phyloP scores from a whole-genome alignment of 2,888 invertebrate species.

The Agonopterix alstromeriana region DNA sequence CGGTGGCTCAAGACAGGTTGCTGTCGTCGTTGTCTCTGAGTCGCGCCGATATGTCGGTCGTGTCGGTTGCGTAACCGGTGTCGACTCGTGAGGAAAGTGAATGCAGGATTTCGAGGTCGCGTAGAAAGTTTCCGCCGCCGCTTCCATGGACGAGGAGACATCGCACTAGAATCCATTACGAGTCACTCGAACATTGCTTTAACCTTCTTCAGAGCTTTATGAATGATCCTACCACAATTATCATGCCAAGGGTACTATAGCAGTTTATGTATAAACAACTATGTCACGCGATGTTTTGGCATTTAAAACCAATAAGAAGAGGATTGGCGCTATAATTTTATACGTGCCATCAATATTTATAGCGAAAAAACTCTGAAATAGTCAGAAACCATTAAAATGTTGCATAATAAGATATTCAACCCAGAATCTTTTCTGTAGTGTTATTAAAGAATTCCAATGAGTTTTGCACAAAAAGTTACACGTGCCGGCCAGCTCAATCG shows the following conservation, averaged over 20 bases:
- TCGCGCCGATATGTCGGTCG: slow-evolving; percentile 61
- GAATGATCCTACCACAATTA: slow-evolving; percentile 10
- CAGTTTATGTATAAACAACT: slow-evolving; percentile 17
- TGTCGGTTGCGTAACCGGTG: slow-evolving; percentile 70
- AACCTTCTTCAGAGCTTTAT: background rate
- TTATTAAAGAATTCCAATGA: slow-evolving; percentile 59
- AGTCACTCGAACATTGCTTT: too few species aligned
- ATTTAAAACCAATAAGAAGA: slow-evolving; percentile 20
- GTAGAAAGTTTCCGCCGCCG: slow-evolving; percentile 70
- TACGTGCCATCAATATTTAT: slow-evolving; percentile 27
- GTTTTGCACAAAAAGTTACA: slow-evolving; percentile 73
- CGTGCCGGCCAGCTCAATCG: slow-evolving; percentile 62
- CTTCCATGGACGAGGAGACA: slow-evolving; percentile 19
- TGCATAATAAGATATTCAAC: slow-evolving; percentile 70
- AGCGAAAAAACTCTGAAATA: slow-evolving; percentile 30
- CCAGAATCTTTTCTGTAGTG: slow-evolving; percentile 46
- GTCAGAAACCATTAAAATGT: slow-evolving; percentile 45
- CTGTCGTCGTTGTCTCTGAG: slow-evolving; percentile 17
- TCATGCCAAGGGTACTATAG: slow-evolving; percentile 16
- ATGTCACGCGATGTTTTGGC: slow-evolving; percentile 31
- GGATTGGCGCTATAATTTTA: slow-evolving; percentile 30
- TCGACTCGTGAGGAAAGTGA: slow-evolving; percentile 71
- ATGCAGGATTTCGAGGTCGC: slow-evolving; percentile 74
- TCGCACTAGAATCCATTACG: background rate
- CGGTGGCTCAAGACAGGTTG: slow-evolving; percentile 20